Base-by-base conservation (phyloP, 2,113 vertebrate species). In the Butorides virescens region DNA sequence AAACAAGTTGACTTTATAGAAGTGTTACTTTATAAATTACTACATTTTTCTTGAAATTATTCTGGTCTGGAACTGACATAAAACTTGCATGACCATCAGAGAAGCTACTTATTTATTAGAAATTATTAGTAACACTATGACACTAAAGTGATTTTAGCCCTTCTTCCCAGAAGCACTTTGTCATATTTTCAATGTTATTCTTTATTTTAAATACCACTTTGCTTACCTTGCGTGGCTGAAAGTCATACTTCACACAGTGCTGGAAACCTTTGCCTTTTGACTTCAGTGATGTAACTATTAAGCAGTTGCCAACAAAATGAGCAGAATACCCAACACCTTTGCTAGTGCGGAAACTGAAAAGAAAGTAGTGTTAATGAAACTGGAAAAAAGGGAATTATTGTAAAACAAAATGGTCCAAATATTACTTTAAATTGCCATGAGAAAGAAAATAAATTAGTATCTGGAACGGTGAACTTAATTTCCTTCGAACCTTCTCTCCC, bases 191-290 rank as follows among this genome's bases (percentile, higher is more conserved):
- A 58, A 8, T 44, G 34, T 14, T 49, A 44, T 29, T 82, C 36
- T 62, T 72, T 37, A 37, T 17, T 50, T 6, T 14, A 26, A 86
- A 68, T 19, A 81, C 4, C 42, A 10, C 36, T 77, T 62, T 10
- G 50, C 98, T 98, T 98, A 99, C 99, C 98, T 99, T 99, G 66
- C 99, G 99, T 59, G 99, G 99, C 91, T 99, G 99, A 93, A 99
- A 99, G 97, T 99, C 99, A 4, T 99, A 99, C 90, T 99, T 99
- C 78, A 99, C 99, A 98, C 99, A 99, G 89, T 99, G 99, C 97
- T 99, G 99, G 96, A 99, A 99, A 94, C 99, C 99, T 98, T 99
- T 99, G 91, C 99, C 99, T 98, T 99, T 99, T n/a, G 99, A 99
- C 95, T 99, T 99, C 91, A 99, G 39, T 2, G 99, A 99, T 14